A percentile compares a stretch with the other conserved stretches of the same genome.
Evolutionary conservation across 2,888 invertebrate species (phyloP).

Genomic region (Leucoptera coffeella): DNA sequence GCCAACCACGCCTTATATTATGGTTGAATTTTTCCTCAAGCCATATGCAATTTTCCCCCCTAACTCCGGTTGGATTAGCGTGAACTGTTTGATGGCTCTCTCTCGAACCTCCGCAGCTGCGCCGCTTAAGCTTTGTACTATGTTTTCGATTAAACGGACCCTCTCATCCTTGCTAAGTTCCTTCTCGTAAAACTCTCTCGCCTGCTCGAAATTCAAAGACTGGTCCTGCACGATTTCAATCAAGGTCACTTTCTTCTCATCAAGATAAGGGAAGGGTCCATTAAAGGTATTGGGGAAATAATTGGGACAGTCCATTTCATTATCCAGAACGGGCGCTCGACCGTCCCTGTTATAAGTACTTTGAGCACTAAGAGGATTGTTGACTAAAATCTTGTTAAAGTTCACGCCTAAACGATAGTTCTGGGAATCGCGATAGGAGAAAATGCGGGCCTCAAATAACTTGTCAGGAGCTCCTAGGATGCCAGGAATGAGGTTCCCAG

Average conservation of each 20-base stretch:
- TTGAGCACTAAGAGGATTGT: slow-evolving; percentile 2
- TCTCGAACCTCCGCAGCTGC: neutral
- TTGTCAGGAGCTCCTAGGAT: slow-evolving; percentile 22
- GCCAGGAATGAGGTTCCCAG: slow-evolving; percentile 77
- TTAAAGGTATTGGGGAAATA: no score
- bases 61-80: no score
- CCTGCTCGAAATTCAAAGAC: slow-evolving; percentile 46
- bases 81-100: neutral
- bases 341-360: slow-evolving; percentile 15
- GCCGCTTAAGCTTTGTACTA: neutral
- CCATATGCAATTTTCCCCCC: no score
- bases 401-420: no score
- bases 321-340: slow-evolving; percentile 57
- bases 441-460: slow-evolving; percentile 1
- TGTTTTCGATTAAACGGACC: neutral
- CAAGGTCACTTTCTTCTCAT: slow-evolving; percentile 7
- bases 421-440: slow-evolving; percentile 4
- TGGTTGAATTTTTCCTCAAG: no score
- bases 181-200: slow-evolving; percentile 63
- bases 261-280: slow-evolving; percentile 53
- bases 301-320: slow-evolving; percentile 77
- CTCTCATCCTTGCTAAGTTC: neutral
- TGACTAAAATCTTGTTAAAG: slow-evolving; percentile 3
- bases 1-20: no score
- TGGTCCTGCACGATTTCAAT: slow-evolving; percentile 1